phyloP scores from a whole-genome alignment of 2,113 vertebrate genomes.

The Petrocephalus microphthalmus region DNA sequence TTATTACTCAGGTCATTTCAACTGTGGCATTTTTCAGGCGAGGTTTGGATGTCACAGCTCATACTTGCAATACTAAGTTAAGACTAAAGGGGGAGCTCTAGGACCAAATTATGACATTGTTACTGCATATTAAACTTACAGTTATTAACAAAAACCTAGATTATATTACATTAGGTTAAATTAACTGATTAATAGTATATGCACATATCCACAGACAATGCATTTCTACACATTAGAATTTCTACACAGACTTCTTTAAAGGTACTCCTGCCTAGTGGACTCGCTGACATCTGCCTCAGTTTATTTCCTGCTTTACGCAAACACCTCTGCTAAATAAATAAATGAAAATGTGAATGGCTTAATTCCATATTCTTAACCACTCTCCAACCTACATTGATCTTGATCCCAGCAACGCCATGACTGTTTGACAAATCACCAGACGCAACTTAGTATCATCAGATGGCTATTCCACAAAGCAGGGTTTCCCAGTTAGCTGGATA shows the following conservation, averaged over 20 bases:
- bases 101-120: neutral
- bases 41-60: neutral
- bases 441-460: neutral
- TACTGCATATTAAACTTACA: neutral
- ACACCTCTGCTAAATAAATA: neutral
- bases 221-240: neutral
- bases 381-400: neutral
- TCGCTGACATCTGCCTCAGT: neutral
- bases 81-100: constrained; percentile 15
- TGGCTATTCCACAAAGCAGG: neutral
- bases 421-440: neutral
- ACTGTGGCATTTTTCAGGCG: neutral
- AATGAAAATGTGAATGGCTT: neutral
- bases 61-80: neutral
- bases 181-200: neutral
- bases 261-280: neutral
- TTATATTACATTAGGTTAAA: neutral
- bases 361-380: neutral
- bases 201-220: neutral
- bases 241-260: neutral
- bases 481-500: neutral
- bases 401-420: neutral
- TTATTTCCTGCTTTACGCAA: neutral
- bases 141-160: neutral
- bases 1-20: neutral